Evolutionary conservation across 2,797 vertebrate species (phyloP), one percentile per base, ranked within the genome.

Genomic region (Columba guinea): DNA sequence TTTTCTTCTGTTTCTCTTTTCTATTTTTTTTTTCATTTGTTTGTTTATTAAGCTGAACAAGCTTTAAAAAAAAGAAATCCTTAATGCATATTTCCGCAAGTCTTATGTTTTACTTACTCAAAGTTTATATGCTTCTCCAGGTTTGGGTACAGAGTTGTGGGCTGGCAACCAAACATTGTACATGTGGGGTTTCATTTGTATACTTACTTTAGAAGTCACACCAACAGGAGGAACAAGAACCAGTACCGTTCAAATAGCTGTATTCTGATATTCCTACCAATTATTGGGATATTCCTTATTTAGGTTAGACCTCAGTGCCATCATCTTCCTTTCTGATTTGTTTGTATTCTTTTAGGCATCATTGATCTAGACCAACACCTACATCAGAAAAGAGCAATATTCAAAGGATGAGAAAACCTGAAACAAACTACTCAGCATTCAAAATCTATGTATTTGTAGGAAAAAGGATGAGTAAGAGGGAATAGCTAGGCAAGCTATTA

Each of bases 121-220:
- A 59, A 74, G 34, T 10, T 34, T 62, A 10, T 49, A 3, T 37
- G 11, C 22, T 73, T 78, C 34, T 59, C 7, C 24, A 35, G 10
- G 3, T 35, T 28, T 12, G 13, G 58, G 20, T 28, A 26, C 12
- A 26, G 11, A 37, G 8, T 18, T 5, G 5, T 63, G 37, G 30
- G 6, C 11, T 83, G 80, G n/a, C 13, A 46, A 51, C 6, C 5
- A 58, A 20, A 20, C 0, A 0, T n/a, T 35, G 4, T 24, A 17
- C 7, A 0, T 11, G 2, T n/a, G 17, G 8, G 3, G 35, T 69
- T 59, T 73, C 2, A 11, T 53, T 73, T 79, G 2, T 35, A 22
- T 17, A 9, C 5, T 12, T 55, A 22, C 6, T 48, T 73, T 22
- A 83, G 44, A 67, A 80, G 8, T 48, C 10, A 30, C 21, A 27